These are phyloP conservation scores for Eulimnadia texana DNA, from an alignment of 1,140 invertebrate species.

Conservation along the genomic window DNA sequence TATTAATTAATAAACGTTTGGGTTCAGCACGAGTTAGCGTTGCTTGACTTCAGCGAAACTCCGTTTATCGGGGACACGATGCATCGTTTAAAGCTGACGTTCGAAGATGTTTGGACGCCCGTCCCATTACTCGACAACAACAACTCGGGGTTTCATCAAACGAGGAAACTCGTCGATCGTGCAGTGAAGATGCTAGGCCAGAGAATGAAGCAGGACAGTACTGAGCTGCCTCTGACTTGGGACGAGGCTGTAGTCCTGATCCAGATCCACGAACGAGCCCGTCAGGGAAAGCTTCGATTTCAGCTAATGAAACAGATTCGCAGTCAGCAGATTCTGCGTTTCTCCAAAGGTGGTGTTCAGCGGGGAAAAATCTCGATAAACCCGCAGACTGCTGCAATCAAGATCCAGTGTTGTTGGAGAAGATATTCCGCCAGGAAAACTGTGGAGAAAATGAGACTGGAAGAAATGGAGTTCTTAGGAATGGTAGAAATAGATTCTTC, in stretches of 20 bases:
- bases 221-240: slow-evolving; percentile 41
- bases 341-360: slow-evolving; percentile 13
- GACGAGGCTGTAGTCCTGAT: slow-evolving; percentile 71
- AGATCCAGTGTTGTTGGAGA: slow-evolving; percentile 67
- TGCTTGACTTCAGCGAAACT: slow-evolving; percentile 68
- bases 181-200: slow-evolving; percentile 9
- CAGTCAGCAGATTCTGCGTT: slow-evolving; percentile 10
- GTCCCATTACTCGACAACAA: slow-evolving; percentile 4
- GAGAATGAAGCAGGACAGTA: slow-evolving; percentile 8
- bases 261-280: slow-evolving; percentile 76
- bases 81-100: slow-evolving; percentile 39
- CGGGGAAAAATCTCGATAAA: slow-evolving; percentile 32
- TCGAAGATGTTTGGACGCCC: background rate
- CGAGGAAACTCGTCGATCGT: background rate
- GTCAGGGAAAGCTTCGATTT: slow-evolving; percentile 62
- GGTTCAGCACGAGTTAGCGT: slow-evolving; percentile 61
- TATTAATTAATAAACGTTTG: slow-evolving; percentile 1
- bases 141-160: background rate
- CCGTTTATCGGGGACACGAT: slow-evolving; percentile 71
- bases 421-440: slow-evolving; percentile 54
- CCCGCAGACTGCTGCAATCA: slow-evolving; percentile 47
- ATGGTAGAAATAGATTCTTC: slow-evolving; percentile 26
- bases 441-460: slow-evolving; percentile 48
- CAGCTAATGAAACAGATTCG: slow-evolving; percentile 84
- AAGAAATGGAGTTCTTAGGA: slow-evolving; percentile 78